Evolutionary conservation across 2,113 vertebrate genomes (phyloP).

Genomic region (Cololabis saira): DNA sequence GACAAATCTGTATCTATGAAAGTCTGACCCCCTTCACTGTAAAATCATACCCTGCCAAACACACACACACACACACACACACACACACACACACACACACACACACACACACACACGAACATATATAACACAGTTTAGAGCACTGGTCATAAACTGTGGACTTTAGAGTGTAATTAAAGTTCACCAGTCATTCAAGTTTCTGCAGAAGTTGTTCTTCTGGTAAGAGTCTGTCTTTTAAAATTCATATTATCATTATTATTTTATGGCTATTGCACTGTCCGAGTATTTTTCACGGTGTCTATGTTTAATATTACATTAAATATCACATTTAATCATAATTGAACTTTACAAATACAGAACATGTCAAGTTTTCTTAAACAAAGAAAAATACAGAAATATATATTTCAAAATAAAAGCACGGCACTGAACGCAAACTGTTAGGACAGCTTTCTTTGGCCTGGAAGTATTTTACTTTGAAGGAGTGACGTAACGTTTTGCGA

Average conservation of each 20-base stretch:
- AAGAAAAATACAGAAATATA: not conserved
- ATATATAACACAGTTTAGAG: not conserved
- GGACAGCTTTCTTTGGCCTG: not conserved
- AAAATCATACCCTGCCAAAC: too few relatives aligned
- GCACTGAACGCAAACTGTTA: not conserved
- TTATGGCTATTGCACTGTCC: too few relatives aligned
- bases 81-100: too few relatives aligned
- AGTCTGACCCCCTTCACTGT: too few relatives aligned
- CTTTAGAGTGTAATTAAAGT: constrained; percentile 27
- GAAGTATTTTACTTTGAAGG: constrained; percentile 14
- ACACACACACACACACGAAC: not conserved
- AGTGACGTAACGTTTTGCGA: not conserved
- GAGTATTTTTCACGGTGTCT: not conserved
- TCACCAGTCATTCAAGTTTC: constrained; percentile 1
- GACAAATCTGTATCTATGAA: too few relatives aligned
- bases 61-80: too few relatives aligned
- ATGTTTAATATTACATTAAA: too few relatives aligned
- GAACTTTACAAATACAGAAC: not conserved
- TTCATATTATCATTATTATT: too few relatives aligned
- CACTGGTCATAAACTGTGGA: constrained; percentile 39
- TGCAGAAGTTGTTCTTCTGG: not conserved
- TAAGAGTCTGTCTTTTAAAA: constrained; percentile 5
- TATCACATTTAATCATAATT: not conserved
- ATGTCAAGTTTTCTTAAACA: not conserved
- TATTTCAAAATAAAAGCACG: not conserved